These are phyloP conservation scores for Cheilosia vernalis DNA, from an alignment of 2,888 invertebrate genomes.

Conservation along the genomic window DNA sequence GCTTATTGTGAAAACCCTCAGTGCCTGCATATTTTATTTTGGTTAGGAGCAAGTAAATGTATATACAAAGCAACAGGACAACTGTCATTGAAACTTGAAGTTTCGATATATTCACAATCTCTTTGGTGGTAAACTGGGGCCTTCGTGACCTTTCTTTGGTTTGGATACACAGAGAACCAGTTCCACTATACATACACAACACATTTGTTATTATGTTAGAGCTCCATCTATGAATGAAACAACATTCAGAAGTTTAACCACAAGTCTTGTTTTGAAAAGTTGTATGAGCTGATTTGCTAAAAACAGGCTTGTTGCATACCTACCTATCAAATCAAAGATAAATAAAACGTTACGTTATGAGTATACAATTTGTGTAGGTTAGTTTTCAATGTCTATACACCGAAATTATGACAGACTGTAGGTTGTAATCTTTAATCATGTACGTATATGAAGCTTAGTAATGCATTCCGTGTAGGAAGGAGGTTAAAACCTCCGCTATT, in stretches of 20 bases:
- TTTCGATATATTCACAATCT: neutral
- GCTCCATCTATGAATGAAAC: conserved; percentile 2
- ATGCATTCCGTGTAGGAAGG: conserved; percentile 40
- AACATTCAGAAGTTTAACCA: neutral
- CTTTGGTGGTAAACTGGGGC: neutral
- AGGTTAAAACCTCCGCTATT: conserved; percentile 35
- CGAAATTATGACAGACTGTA: conserved; percentile 41
- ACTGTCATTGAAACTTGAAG: neutral
- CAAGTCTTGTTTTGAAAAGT: neutral
- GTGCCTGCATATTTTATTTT: neutral
- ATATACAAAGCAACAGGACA: neutral
- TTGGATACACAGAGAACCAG: conserved; percentile 1
- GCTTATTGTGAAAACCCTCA: neutral
- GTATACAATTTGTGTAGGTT: conserved; percentile 46
- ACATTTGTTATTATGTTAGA: neutral
- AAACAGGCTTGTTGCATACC: conserved; percentile 3
- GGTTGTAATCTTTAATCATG: conserved; percentile 26
- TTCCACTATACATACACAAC: neutral
- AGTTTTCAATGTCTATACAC: conserved; percentile 24
- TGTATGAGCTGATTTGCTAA: neutral
- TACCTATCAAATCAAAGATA: neutral
- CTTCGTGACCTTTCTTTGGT: neutral
- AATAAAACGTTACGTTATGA: neutral
- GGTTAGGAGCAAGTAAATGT: neutral
- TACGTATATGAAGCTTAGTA: neutral